These are phyloP conservation scores for Brachionus calyciflorus DNA, from an alignment of 1,140 invertebrate genomes.

Conservation along the genomic window DNA sequence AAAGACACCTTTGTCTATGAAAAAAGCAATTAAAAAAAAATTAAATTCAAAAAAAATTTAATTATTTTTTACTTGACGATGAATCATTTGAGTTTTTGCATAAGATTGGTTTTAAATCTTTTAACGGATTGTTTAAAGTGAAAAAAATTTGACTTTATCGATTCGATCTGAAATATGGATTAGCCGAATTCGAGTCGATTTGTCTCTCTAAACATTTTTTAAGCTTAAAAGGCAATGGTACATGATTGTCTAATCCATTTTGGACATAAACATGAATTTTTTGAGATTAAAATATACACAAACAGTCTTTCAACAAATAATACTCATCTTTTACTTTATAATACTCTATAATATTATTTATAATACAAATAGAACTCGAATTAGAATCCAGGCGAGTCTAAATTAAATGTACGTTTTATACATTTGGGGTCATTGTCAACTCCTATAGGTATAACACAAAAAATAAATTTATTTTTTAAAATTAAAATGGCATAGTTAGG, in stretches of 20 bases:
- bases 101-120: constrained; percentile 40
- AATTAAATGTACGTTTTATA: constrained; percentile 17
- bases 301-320: not conserved
- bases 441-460: no score
- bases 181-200: not conserved
- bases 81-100: constrained; percentile 37
- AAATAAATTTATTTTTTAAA: no score
- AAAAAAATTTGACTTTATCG: constrained; percentile 15
- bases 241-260: constrained; percentile 29
- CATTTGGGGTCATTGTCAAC: constrained; percentile 24
- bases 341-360: constrained; percentile 13
- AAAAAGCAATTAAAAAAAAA: not conserved
- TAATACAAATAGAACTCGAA: no score
- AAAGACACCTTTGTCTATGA: not conserved
- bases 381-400: constrained; percentile 16
- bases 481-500: no score
- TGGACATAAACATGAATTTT: constrained; percentile 37
- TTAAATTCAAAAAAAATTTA: not conserved
- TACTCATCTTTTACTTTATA: not conserved
- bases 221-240: constrained; percentile 25
- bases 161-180: constrained; percentile 26
- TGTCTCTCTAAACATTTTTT: constrained; percentile 36
- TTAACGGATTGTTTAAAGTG: constrained; percentile 21
- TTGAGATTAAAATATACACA: constrained; percentile 19
- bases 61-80: constrained; percentile 20